Base-by-base conservation (phyloP, 2,888 invertebrate genomes). In the Abrostola tripartita region DNA sequence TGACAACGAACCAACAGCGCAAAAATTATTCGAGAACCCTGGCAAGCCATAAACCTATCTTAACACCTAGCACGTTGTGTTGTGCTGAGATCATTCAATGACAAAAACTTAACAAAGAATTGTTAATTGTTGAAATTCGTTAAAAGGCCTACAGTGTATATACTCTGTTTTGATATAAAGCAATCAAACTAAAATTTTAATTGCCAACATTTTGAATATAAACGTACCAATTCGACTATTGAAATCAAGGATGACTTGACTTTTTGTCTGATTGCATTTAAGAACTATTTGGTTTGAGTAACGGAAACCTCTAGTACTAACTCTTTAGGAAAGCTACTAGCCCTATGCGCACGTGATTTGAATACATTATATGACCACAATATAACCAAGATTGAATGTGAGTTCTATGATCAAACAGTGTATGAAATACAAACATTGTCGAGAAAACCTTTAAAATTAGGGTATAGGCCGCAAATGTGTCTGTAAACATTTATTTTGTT, bases 21-120 rank as follows among this genome's bases (percentile, higher is more conserved):
- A 47, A 47, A 9, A 47, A 5, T 14, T 4, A 47, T 24, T 24
- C 24, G 24, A 2, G 24, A 24, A 47, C 44, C 44, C 14, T 24
- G 44, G 8, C 1, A 12, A 9, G 44, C 44, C 44, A 7, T 9
- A 47, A 24, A 24, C 44, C 44, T 47, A 47, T 14, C 44, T 47
- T 47, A 47, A 47, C 44, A 47, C 44, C 8, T 24, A 47, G 44
- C 44, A 47, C 14, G 44, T 47, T 47, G 24, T 8, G 6, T 44
- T 8, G 1, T 8, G 44, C 44, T 44, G 14, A 14, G 14, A 44
- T 44, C 44, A 44, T 14, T 1, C 24, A 7, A 44, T 7, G 8
- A 5, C 12, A 44, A 47, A 47, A 47, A 47, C 14, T 24, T 24
- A 47, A 47, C 44, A 47, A 47, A 47, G 44, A 47, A 47, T 9